A percentile compares a stretch with the other conserved stretches of the same genome.
phyloP scores from a whole-genome alignment of 2,113 vertebrate genomes.

The Tupaia tana region DNA sequence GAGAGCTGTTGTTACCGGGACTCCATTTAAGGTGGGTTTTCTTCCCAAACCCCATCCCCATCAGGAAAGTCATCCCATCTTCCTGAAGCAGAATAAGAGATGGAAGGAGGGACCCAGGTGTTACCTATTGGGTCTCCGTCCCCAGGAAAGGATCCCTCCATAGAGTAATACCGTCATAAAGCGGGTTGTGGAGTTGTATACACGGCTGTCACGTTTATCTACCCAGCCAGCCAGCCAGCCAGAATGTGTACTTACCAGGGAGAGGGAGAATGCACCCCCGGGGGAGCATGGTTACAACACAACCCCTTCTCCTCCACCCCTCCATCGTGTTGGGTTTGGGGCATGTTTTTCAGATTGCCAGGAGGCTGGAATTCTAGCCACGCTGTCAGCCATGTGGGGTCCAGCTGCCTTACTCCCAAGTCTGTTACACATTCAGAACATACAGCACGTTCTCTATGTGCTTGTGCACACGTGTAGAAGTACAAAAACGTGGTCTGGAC shows the following conservation, averaged over 20 bases:
- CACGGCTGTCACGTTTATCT: background rate
- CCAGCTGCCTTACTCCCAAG: no score
- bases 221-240: no score
- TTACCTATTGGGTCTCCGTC: background rate
- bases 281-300: no score
- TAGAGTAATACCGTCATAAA: background rate
- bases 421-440: background rate
- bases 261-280: no score
- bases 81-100: background rate
- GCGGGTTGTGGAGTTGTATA: background rate
- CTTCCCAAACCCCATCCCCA: background rate
- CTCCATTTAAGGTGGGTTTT: background rate
- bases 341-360: no score
- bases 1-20: background rate
- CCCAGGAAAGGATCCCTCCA: background rate
- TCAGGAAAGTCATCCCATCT: background rate
- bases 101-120: background rate
- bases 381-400: no score
- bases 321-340: no score
- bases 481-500: background rate
- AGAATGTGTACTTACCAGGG: no score
- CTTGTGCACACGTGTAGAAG: background rate
- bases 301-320: no score
- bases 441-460: background rate
- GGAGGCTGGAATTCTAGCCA: no score